These are phyloP conservation scores for Rapana venosa DNA, from an alignment of 2,888 invertebrate genomes.

Conservation along the genomic window DNA sequence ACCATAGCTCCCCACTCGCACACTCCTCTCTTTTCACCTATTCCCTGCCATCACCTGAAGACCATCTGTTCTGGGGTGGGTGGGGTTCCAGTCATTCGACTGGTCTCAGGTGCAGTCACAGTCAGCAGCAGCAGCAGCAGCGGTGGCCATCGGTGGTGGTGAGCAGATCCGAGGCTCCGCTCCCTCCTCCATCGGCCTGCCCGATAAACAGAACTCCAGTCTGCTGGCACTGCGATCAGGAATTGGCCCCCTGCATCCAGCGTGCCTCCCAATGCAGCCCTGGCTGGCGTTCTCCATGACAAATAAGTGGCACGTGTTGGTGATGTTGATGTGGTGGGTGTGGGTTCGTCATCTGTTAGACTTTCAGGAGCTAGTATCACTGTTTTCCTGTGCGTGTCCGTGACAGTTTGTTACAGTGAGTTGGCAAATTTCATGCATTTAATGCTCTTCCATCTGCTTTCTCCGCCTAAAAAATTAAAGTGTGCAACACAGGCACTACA, in stretches of 20 bases:
- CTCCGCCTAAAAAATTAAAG: too few relatives aligned
- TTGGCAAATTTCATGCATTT: too few relatives aligned
- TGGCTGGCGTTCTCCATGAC: conserved; percentile 83
- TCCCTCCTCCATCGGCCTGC: neutral
- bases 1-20: too few relatives aligned
- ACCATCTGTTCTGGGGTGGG: neutral
- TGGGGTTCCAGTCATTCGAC: conserved; percentile 42
- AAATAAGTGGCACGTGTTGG: conserved; percentile 60
- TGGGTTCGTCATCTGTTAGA: too few relatives aligned
- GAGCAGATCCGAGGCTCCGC: neutral
- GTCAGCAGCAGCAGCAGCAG: neutral
- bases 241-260: conserved; percentile 81
- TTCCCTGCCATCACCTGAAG: too few relatives aligned
- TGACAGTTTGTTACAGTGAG: too few relatives aligned
- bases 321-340: too few relatives aligned
- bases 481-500: too few relatives aligned
- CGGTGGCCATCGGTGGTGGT: neutral
- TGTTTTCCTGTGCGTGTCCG: too few relatives aligned
- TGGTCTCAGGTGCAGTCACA: conserved; percentile 38
- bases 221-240: conserved; percentile 78
- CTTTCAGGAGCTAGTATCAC: too few relatives aligned
- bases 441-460: too few relatives aligned
- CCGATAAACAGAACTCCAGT: conserved; percentile 40
- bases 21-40: too few relatives aligned
- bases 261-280: conserved; percentile 80